These are phyloP conservation scores for Stomatorhinus ivindoensis DNA, from an alignment of 2,113 vertebrate genomes.

Conservation along the genomic window DNA sequence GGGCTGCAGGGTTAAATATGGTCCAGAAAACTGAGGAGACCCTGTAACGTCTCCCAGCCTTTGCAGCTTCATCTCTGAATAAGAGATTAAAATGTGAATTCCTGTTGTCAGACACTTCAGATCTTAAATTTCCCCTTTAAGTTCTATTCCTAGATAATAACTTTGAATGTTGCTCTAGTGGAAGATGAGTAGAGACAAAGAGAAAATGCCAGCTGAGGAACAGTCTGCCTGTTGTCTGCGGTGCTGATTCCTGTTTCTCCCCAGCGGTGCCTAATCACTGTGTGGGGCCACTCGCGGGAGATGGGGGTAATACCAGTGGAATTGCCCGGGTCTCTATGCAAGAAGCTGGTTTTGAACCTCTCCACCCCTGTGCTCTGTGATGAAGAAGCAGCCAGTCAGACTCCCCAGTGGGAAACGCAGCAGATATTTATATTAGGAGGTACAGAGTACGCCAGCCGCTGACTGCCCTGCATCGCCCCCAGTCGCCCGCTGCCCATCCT, in stretches of 20 bases:
- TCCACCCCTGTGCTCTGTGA: background rate
- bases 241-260: background rate
- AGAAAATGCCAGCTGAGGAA: background rate
- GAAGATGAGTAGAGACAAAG: background rate
- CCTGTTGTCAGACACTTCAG: background rate
- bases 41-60: background rate
- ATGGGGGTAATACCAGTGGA: background rate
- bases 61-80: background rate
- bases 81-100: background rate
- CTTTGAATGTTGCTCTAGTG: background rate
- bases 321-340: background rate
- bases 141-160: background rate
- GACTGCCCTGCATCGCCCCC: background rate
- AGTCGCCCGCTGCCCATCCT: background rate
- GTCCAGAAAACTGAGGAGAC: background rate
- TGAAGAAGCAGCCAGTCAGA: slow-evolving; percentile 23
- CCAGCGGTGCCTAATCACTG: background rate
- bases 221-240: background rate
- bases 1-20: background rate
- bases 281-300: background rate
- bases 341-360: background rate
- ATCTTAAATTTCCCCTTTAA: background rate
- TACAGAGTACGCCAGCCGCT: background rate
- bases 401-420: slow-evolving; percentile 24
- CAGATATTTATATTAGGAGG: slow-evolving; percentile 41